Evolutionary conservation across 2,888 invertebrate genomes (phyloP).

Genomic region (Ochropacha duplaris): DNA sequence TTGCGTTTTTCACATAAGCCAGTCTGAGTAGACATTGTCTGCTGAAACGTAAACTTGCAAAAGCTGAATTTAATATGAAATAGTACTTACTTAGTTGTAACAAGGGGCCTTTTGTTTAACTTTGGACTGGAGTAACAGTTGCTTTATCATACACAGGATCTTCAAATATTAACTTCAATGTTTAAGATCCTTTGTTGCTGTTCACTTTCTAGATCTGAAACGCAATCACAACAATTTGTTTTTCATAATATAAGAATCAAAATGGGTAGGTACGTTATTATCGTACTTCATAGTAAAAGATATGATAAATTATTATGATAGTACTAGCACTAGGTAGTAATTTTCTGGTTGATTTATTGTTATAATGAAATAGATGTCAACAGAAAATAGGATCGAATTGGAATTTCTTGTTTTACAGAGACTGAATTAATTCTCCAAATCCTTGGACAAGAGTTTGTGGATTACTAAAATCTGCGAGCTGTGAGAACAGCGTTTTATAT

Average conservation of each 20-base stretch:
- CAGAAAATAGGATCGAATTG: no score
- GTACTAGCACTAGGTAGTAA: no score
- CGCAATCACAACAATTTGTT: not conserved
- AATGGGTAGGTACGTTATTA: no score
- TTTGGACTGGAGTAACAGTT: not conserved
- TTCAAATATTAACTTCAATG: not conserved
- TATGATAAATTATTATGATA: no score
- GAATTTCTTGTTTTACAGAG: not conserved
- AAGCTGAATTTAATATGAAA: conserved; percentile 10
- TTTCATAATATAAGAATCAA: no score
- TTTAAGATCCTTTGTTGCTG: not conserved
- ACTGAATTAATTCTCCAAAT: not conserved
- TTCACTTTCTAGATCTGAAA: not conserved
- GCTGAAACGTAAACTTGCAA: conserved; percentile 8
- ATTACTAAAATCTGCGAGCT: no score
- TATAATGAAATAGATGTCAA: no score
- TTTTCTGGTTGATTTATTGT: no score
- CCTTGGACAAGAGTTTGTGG: not conserved
- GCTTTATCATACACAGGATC: not conserved
- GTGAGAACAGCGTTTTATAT: not conserved
- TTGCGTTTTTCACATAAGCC: conserved; percentile 4
- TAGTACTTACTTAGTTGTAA: conserved; percentile 7
- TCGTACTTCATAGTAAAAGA: no score
- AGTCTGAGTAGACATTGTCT: conserved; percentile 4
- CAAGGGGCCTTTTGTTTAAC: conserved; percentile 4